phyloP scores from a whole-genome alignment of 2,888 invertebrate genomes.

The Rotaria magnacalcarata region DNA sequence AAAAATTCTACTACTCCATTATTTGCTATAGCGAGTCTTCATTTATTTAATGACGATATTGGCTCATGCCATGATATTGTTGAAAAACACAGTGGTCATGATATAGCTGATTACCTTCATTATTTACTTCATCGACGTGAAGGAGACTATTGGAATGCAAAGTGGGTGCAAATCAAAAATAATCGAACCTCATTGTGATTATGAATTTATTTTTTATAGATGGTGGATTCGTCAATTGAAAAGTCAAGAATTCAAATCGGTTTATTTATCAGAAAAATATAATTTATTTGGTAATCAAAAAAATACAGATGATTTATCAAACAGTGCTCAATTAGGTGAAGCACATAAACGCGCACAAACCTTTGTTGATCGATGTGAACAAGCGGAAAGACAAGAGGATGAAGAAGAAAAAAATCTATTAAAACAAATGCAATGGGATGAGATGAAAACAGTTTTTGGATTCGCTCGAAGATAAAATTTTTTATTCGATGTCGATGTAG shows the following conservation, averaged over 20 bases:
- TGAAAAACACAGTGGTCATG: neutral
- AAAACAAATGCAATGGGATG: constrained; percentile 15
- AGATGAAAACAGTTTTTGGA: neutral
- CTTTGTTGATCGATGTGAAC: constrained; percentile 31
- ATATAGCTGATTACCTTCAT: neutral
- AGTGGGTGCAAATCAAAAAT: neutral
- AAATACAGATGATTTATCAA: neutral
- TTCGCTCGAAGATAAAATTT: neutral
- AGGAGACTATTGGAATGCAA: constrained; percentile 36
- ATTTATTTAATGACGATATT: constrained; percentile 31
- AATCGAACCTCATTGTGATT: neutral
- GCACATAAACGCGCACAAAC: constrained; percentile 24
- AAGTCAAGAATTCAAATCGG: constrained; percentile 14
- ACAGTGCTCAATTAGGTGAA: neutral
- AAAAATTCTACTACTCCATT: neutral
- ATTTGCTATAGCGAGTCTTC: constrained; percentile 2
- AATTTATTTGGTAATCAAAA: constrained; percentile 6
- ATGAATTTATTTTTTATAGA: neutral
- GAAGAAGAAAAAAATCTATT: neutral
- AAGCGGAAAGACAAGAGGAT: neutral
- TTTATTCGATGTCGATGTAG: neutral
- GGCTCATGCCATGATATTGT: constrained; percentile 34
- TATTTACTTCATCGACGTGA: constrained; percentile 19
- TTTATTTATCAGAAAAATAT: neutral
- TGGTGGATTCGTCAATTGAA: neutral